These are phyloP conservation scores for Oncorhynchus nerka DNA, from an alignment of 2,113 vertebrate species.

Conservation along the genomic window DNA sequence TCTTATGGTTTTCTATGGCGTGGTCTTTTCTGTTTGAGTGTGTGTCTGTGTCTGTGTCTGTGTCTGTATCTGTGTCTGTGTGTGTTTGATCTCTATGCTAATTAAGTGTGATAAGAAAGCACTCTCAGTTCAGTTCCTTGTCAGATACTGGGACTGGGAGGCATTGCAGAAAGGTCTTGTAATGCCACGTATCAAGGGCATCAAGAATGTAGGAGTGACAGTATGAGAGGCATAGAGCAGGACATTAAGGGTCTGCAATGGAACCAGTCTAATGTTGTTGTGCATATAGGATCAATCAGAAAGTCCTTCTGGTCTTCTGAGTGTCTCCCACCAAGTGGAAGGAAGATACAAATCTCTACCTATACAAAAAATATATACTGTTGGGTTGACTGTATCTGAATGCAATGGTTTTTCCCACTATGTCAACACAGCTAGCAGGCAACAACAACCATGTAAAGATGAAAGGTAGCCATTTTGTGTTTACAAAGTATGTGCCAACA, in stretches of 20 bases:
- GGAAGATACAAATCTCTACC: neutral
- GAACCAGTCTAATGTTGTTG: neutral
- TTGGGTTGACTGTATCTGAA: neutral
- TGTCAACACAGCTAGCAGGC: neutral
- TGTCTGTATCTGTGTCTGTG: too few species aligned
- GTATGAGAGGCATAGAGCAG: neutral
- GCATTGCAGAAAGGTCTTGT: neutral
- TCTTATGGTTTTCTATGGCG: neutral
- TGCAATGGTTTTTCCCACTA: neutral
- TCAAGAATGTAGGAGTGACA: neutral
- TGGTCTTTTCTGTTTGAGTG: neutral
- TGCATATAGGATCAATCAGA: neutral
- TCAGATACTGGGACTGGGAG: neutral
- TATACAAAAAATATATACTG: neutral
- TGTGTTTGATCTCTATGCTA: neutral
- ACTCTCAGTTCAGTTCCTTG: neutral
- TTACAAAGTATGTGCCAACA: slow-evolving; percentile 21
- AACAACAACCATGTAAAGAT: neutral
- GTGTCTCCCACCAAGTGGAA: neutral
- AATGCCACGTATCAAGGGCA: neutral
- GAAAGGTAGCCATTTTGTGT: slow-evolving; percentile 14
- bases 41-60: neutral
- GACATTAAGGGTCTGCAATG: neutral
- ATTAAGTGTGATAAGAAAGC: neutral
- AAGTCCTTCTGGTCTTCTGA: neutral